These are phyloP conservation scores for Branchipolynoe longqiensis DNA, from an alignment of 2,888 invertebrate species.

Conservation along the genomic window DNA sequence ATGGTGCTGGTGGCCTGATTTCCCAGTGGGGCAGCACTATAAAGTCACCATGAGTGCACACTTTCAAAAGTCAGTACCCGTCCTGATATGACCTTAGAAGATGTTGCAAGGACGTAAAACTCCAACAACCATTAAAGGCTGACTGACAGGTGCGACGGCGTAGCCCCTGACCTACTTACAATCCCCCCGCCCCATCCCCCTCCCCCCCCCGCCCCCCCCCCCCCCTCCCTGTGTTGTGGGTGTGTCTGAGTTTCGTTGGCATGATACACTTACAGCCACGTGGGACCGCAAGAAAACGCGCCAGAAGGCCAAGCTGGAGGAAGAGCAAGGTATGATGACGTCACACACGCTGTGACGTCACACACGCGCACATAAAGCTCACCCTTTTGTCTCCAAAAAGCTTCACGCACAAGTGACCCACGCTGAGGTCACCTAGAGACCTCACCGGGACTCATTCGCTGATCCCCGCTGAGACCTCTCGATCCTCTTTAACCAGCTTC, in stretches of 20 bases:
- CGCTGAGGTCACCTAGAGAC: no score
- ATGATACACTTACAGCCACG: conserved; percentile 58
- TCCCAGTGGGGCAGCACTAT: no score
- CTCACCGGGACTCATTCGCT: no score
- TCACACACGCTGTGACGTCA: conserved; percentile 26
- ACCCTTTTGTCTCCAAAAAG: not conserved
- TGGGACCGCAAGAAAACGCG: conserved; percentile 61
- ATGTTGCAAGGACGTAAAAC: no score
- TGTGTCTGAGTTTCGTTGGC: conserved; percentile 47
- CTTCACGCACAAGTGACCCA: no score
- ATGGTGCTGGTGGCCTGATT: no score
- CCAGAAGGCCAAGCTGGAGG: conserved; percentile 34
- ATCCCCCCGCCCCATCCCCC: not conserved
- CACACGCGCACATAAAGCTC: not conserved
- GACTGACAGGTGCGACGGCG: not conserved
- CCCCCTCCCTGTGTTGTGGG: conserved; percentile 37
- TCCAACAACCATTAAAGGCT: conserved; percentile 22
- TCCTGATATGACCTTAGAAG: no score
- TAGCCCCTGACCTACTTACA: no score
- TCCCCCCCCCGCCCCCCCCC: not conserved
- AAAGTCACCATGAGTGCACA: no score
- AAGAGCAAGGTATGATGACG: conserved; percentile 53
- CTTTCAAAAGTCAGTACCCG: no score
- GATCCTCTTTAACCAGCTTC: no score
- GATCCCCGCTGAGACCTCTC: no score